Evolutionary conservation across 2,797 vertebrate genomes (phyloP), one percentile per base, ranked within the genome.

Genomic region (Rallus crepitans): DNA sequence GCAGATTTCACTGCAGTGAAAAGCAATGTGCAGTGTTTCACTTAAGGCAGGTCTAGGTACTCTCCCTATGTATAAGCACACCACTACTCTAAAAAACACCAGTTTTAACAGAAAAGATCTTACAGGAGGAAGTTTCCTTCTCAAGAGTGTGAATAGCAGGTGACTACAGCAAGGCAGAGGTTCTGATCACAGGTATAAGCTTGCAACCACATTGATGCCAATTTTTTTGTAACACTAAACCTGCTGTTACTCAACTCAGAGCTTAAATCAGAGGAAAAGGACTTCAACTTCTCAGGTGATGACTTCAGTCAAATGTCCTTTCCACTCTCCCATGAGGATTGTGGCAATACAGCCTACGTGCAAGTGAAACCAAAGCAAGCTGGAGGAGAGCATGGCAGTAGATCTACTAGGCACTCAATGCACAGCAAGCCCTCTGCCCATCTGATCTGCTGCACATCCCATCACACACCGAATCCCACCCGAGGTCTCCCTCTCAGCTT

Each of bases 391-490:
- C 17, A 4, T 0, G 1, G 59, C 17, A 20, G 48, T 35, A 57
- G n/a, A 75, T 64, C n/a, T 15, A 21, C 61, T 28, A 14, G 63
- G 9, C 30, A 28, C 42, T 11, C 15, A 15, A 16, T 0, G 1
- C 7, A 10, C 13, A 16, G 35, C 25, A 78, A 63, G 47, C 31
- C 42, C 37, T 53, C n/a, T 37, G 30, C 42, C 61, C 42, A 23
- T 3, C 64, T 0, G 2, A 42, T 47, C n/a, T 53, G 23, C 56
- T 7, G 5, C 57, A 25, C 1, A 0, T 21, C 31, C 76, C 66
- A 31, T 2, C 0, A 50, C 12, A 37, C 35, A 16, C 31, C 2
- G 0, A n/a, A 27, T 56, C 47, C 40, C 59, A 57, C 1, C 24
- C 35, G 7, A 45, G 25, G 31, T 27, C n/a, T 61, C 17, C 47